phyloP scores from a whole-genome alignment of 2,888 invertebrate species.

The Andrena praecox region DNA sequence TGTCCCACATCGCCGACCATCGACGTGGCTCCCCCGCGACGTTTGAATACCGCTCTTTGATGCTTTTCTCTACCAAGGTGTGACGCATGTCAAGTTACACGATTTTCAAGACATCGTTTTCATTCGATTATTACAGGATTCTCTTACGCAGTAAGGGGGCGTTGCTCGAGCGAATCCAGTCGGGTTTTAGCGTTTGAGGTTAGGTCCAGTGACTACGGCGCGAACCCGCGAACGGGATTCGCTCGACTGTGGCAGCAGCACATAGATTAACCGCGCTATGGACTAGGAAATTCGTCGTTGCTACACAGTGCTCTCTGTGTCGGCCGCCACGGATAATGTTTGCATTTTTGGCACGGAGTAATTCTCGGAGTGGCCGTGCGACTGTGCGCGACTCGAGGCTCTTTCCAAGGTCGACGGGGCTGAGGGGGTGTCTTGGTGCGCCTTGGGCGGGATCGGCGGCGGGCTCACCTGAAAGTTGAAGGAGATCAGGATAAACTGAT shows the following conservation, averaged over 20 bases:
- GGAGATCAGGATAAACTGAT: not conserved
- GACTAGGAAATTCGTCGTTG: slow-evolving; percentile 78
- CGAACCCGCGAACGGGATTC: slow-evolving; percentile 25
- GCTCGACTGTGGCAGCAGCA: slow-evolving; percentile 62
- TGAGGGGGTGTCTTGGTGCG: slow-evolving; percentile 82
- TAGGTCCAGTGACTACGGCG: not conserved
- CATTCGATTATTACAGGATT: slow-evolving; percentile 65
- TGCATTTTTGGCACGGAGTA: slow-evolving; percentile 84
- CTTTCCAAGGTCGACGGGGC: slow-evolving; percentile 83
- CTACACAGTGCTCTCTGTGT: slow-evolving; percentile 82
- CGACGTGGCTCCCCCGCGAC: slow-evolving; percentile 15
- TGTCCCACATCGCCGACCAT: not conserved
- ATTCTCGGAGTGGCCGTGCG: slow-evolving; percentile 80
- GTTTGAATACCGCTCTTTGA: slow-evolving; percentile 32
- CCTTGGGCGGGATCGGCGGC: slow-evolving; percentile 84
- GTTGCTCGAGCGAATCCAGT: slow-evolving; percentile 29
- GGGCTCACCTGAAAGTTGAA: slow-evolving; percentile 77
- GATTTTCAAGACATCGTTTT: slow-evolving; percentile 56
- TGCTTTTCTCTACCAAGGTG: slow-evolving; percentile 55
- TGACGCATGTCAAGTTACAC: slow-evolving; percentile 58
- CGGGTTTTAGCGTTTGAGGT: slow-evolving; percentile 1
- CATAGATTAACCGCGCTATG: slow-evolving; percentile 70
- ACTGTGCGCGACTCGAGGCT: slow-evolving; percentile 74
- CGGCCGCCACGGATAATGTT: slow-evolving; percentile 82
- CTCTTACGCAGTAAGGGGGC: slow-evolving; percentile 51